Evolutionary conservation across 2,113 vertebrate species (phyloP).

Genomic region (Microtus montanus): DNA sequence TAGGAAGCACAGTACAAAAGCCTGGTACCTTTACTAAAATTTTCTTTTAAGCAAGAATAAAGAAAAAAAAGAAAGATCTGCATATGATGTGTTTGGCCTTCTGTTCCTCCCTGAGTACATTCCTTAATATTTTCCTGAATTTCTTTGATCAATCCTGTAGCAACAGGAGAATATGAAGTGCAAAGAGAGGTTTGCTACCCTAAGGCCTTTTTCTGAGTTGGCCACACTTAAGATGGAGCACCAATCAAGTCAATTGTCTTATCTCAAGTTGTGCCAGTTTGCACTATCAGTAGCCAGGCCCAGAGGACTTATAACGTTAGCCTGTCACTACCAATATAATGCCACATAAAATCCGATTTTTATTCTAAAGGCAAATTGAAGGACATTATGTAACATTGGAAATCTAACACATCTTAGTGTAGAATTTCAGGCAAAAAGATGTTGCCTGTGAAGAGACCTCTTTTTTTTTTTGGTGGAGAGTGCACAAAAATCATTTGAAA

Average conservation of each 20-base stretch:
- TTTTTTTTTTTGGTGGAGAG: background rate
- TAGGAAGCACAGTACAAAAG: background rate
- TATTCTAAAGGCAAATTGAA: background rate
- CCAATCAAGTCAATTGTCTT: no score
- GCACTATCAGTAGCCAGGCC: background rate
- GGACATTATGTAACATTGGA: background rate
- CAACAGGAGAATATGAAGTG: accelerated
- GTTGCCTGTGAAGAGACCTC: background rate
- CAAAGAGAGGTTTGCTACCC: background rate
- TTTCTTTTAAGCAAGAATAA: background rate
- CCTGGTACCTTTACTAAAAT: background rate
- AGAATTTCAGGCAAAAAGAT: background rate
- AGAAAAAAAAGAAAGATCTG: background rate
- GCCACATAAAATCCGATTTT: background rate
- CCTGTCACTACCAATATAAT: background rate
- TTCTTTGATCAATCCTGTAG: background rate
- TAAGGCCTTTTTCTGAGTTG: background rate
- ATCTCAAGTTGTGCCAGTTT: background rate
- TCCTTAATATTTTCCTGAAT: background rate
- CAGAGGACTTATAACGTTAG: background rate
- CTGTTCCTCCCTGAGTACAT: background rate
- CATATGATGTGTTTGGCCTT: background rate
- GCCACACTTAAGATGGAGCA: background rate
- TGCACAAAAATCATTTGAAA: background rate
- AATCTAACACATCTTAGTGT: background rate